Conservation (phyloP, 37 sponge, comb jelly and placozoan species). For the Ephydatia muelleri region DNA sequence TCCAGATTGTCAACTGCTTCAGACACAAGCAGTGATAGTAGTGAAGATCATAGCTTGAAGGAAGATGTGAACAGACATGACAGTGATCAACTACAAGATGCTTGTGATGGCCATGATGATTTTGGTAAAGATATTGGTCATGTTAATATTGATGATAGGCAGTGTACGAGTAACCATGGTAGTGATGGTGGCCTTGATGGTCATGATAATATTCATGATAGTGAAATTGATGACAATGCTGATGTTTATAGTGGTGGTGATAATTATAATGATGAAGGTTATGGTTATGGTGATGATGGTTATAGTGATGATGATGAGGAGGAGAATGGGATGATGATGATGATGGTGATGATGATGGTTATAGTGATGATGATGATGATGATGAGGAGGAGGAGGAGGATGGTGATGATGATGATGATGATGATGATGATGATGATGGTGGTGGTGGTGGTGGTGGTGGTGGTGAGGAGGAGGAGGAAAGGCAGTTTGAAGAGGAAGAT, state of each 20-base stretch:
- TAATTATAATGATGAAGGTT: background rate
- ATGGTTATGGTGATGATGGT: conserved; percentile 6
- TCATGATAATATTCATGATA: conserved; percentile 16
- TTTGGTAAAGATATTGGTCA: conserved; percentile 7
- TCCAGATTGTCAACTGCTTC: no score
- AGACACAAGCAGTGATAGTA: no score
- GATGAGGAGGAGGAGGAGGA: background rate
- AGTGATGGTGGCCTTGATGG: background rate
- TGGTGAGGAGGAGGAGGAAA: no score
- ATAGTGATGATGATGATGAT: background rate
- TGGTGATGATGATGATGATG: no score
- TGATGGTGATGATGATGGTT: background rate
- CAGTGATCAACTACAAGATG: conserved; percentile 1
- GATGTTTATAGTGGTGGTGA: background rate
- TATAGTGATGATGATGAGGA: conserved; percentile 5
- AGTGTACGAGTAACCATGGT: conserved; percentile 5
- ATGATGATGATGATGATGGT: no score
- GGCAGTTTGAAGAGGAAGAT: no score
- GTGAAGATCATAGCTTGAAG: background rate
- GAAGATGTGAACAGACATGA: background rate
- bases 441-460: no score
- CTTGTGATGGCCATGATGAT: conserved; percentile 11
- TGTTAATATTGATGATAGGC: conserved; percentile 4
- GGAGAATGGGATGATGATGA: background rate
- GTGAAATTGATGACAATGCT: conserved; percentile 7